These are phyloP conservation scores for Alauda arvensis DNA, from an alignment of 2,797 vertebrate genomes.

Conservation along the genomic window DNA sequence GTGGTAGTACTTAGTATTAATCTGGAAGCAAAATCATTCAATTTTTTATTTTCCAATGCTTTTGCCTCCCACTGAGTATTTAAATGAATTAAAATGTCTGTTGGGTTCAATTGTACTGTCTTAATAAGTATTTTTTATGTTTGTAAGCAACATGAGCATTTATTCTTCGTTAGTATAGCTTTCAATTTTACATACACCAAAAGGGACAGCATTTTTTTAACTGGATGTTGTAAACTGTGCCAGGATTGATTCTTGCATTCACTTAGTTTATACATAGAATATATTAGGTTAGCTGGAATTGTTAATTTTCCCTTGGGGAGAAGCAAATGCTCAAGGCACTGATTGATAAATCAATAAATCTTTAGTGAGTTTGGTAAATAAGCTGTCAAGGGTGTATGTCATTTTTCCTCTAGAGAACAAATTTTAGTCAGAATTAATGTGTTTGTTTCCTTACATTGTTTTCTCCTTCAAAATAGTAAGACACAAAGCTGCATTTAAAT, in stretches of 20 bases:
- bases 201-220: slow-evolving; percentile 55
- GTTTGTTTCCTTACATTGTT: slow-evolving; percentile 64
- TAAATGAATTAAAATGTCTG: slow-evolving; percentile 61
- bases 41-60: slow-evolving; percentile 57
- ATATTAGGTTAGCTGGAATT: slow-evolving; percentile 83
- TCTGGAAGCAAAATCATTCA: slow-evolving; percentile 61
- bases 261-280: slow-evolving; percentile 69
- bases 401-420: slow-evolving; percentile 77
- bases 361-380: slow-evolving; percentile 93
- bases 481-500: slow-evolving; percentile 65
- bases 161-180: slow-evolving; percentile 63
- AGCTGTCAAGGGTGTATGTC: slow-evolving; percentile 88
- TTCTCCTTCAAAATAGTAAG: slow-evolving; percentile 59
- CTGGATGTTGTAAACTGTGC: slow-evolving; percentile 57
- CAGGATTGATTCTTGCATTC: slow-evolving; percentile 69
- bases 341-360: slow-evolving; percentile 99
- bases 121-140: slow-evolving; percentile 70
- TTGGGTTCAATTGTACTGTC: slow-evolving; percentile 72
- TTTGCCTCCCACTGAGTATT: slow-evolving; percentile 55
- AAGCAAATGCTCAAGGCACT: slow-evolving; percentile 80
- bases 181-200: slow-evolving; percentile 62
- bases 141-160: slow-evolving; percentile 48
- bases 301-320: slow-evolving; percentile 80
- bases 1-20: slow-evolving; percentile 55
- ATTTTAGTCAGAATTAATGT: slow-evolving; percentile 68